Evolutionary conservation across 2,888 invertebrate genomes (phyloP), one percentile per base, ranked within the genome.

Genomic region (Papilio protenor): DNA sequence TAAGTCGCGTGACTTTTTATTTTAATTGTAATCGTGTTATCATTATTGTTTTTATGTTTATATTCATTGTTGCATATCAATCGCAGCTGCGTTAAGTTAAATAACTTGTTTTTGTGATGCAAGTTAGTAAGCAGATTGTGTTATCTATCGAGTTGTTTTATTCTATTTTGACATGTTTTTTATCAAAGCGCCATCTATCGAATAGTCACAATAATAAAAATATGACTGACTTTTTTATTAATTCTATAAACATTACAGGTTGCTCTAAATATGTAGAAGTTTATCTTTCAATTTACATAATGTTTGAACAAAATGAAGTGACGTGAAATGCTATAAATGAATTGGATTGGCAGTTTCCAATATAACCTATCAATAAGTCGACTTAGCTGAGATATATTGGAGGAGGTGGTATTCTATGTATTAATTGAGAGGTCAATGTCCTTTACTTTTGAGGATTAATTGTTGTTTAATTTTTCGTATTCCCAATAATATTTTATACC

Each of bases 21-120:
- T 59, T 59, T 2, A 61, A 27, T 27, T 27, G 66, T 72, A 18
- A 52, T 52, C 16, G 52, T 64, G 23, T 64, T 64, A 64, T 47
- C 14, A 8, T n/a, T 18, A 27, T 64, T 55, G 14, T 18, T 72
- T 76, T 71, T 59, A 12, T 71, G 18, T 47, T 16, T 16, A 16
- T 59, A 21, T 11, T 45, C 27, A 57, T 77, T 77, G 66, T 77
- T 64, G n/a, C 23, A 64, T 49, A 72, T 64, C 72, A 49, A 72
- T 64, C 0, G 40, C 40, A 21, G 18, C 72, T 52, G 52, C 21
- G 11, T n/a, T 23, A 21, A 49, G 49, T 57, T 57, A 57, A 57
- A 55, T 10, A 55, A 23, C 21, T 59, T 12, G 12, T 23, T 23
- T 23, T 59, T 23, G 59, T 59, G 18, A 3, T 23, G 12, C 59